Conservation (phyloP, 2,113 vertebrate species). For the Pelobates fuscus region DNA sequence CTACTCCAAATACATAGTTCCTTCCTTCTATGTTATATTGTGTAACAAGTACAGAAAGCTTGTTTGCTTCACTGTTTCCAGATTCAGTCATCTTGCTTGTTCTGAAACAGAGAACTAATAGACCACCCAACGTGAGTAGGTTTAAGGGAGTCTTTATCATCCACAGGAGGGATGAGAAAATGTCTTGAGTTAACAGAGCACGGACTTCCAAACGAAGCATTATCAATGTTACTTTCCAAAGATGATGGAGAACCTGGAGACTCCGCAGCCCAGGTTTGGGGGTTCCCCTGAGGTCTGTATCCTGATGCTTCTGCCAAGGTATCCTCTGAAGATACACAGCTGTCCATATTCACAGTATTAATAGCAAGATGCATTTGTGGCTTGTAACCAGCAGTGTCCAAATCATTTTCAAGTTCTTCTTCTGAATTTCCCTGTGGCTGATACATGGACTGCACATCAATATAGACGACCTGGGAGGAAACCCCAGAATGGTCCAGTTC, state of each 20-base stretch:
- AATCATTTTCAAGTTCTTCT: constrained; percentile 59
- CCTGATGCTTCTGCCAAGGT: constrained; percentile 65
- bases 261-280: constrained; percentile 73
- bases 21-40: too few species aligned
- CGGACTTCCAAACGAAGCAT: constrained; percentile 85
- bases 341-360: constrained; percentile 55
- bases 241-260: constrained; percentile 77
- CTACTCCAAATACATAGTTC: too few species aligned
- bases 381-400: constrained; percentile 68
- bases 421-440: constrained; percentile 68
- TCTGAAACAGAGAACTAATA: constrained; percentile 76
- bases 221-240: constrained; percentile 68
- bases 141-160: constrained; percentile 70
- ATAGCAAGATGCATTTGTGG: constrained; percentile 73
- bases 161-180: constrained; percentile 86
- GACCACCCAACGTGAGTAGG: constrained; percentile 70
- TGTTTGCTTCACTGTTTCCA: not conserved
- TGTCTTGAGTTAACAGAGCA: constrained; percentile 91
- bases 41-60: too few species aligned
- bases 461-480: constrained; percentile 87
- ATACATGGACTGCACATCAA: constrained; percentile 87
- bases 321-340: constrained; percentile 51
- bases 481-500: constrained; percentile 68
- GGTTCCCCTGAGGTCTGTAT: constrained; percentile 85
- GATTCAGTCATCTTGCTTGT: constrained; percentile 72